A percentile compares a stretch with the other conserved stretches of the same genome.
phyloP scores from a whole-genome alignment of 2,113 vertebrate genomes.

The Clinocottus analis region DNA sequence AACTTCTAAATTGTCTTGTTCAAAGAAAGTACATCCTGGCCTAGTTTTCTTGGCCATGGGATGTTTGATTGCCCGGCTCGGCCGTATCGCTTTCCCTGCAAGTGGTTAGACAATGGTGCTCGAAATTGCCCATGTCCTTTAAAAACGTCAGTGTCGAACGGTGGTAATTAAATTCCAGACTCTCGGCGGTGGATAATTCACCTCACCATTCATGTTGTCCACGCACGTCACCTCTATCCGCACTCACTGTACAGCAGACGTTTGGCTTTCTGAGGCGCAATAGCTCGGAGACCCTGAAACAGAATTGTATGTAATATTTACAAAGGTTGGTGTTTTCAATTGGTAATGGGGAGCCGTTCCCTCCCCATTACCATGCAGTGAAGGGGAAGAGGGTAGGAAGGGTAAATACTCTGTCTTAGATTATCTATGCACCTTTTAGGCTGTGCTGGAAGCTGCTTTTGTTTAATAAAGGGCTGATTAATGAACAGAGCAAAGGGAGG shows the following conservation, averaged over 20 bases:
- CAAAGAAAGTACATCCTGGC: slow-evolving; percentile 65
- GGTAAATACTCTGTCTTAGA: slow-evolving; percentile 76
- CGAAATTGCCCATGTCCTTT: slow-evolving; percentile 51
- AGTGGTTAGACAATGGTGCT: slow-evolving; percentile 64
- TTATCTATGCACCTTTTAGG: slow-evolving; percentile 75
- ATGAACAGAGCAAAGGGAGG: slow-evolving; percentile 63
- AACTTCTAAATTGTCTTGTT: slow-evolving; percentile 74
- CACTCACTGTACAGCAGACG: slow-evolving; percentile 54
- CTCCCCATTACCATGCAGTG: slow-evolving; percentile 57
- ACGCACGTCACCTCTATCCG: slow-evolving; percentile 31
- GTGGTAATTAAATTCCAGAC: slow-evolving; percentile 70
- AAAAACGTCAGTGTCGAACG: slow-evolving; percentile 58
- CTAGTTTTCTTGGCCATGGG: slow-evolving; percentile 60
- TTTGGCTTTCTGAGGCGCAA: slow-evolving; percentile 51
- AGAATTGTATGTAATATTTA: slow-evolving; percentile 58
- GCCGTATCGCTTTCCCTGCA: slow-evolving; percentile 45
- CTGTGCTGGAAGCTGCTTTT: slow-evolving; percentile 69
- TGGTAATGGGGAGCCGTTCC: slow-evolving; percentile 43
- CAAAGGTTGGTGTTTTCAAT: slow-evolving; percentile 62
- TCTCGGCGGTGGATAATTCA: slow-evolving; percentile 51
- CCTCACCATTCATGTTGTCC: slow-evolving; percentile 50
- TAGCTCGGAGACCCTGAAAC: slow-evolving; percentile 57
- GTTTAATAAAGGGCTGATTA: slow-evolving; percentile 80
- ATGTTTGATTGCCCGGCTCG: slow-evolving; percentile 55
- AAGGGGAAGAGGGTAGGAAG: slow-evolving; percentile 58